These are phyloP conservation scores for Ophioninae sp. DNA, from an alignment of 2,888 invertebrate genomes.

Conservation along the genomic window DNA sequence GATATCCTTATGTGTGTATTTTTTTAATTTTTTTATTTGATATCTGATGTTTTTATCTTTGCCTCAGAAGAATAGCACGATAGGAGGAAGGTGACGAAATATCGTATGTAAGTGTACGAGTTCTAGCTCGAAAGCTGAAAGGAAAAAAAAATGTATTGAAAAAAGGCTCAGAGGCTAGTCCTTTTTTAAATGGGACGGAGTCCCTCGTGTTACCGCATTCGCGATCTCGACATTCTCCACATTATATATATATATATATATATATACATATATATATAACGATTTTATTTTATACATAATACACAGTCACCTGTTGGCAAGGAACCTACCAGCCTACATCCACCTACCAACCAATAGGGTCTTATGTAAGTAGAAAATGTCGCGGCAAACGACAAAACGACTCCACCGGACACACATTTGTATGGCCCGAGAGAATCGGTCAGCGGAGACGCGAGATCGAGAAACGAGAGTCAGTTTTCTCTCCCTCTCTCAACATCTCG, in stretches of 20 bases:
- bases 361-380: conserved; percentile 70
- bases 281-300: conserved; percentile 61
- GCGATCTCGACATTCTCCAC: not conserved
- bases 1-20: too few relatives aligned
- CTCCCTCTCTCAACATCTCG: not conserved
- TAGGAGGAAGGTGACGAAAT: too few relatives aligned
- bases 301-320: conserved; percentile 54
- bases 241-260: not conserved
- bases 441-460: conserved; percentile 39
- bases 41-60: too few relatives aligned
- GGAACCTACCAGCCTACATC: conserved; percentile 45
- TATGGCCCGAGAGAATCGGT: conserved; percentile 39
- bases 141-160: not conserved
- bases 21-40: too few relatives aligned
- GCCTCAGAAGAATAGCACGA: too few relatives aligned
- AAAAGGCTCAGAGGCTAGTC: not conserved
- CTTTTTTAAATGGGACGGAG: not conserved
- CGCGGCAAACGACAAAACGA: conserved; percentile 50
- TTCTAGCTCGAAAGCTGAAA: not conserved
- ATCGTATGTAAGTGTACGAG: too few relatives aligned
- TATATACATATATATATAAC: conserved; percentile 10
- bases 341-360: conserved; percentile 62
- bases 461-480: conserved; percentile 42
- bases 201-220: not conserved
- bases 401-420: conserved; percentile 28